Base-by-base conservation (phyloP, 2,113 vertebrate species). In the Delphinapterus leucas region DNA sequence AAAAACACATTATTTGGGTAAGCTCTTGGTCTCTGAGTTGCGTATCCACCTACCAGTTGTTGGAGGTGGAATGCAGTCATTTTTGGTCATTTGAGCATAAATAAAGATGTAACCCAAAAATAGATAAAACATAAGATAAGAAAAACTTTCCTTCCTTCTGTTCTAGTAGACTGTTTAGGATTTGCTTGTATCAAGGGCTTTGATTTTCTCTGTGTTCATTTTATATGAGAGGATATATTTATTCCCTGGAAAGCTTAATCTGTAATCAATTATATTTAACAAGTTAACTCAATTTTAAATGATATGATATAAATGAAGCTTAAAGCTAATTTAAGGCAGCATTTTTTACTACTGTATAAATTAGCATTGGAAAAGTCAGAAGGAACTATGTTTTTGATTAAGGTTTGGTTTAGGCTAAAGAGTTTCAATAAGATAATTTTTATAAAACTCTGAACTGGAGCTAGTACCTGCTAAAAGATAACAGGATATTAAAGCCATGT, bases 321-420 rank as follows among this genome's bases (percentile, higher is more conserved):
- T 98, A 97, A 97, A 98, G 97, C 96, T 98, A 98, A 99, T 98
- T 98, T 98, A 98, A 98, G 97, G 87, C 97, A 98, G 97, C 98
- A 97, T 98, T 97, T 96, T 98, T 98, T 98, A 99, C 99, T 99
- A 99, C 98, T 98, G 98, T 98, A 98, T 98, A 98, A 98, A 98
- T 98, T 98, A 98, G 92, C 96, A 97, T 73, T 96, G 88, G 82
- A 97, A 93, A 76, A 97, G 88, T 98, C 96, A 98, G 90, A 98
- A 98, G 65, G 74, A 92, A 97, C 97, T 98, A 93, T 99, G 98
- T 86, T 99, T 98, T 96, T 99, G 93, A 99, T 99, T 99, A 99
- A 98, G 91, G n/a, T 97, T 97, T 98, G 97, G 94, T 98, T 98
- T 98, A 98, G 79, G 95, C 88, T 97, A 97, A 98, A 98, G 94